Base-by-base conservation (phyloP, 2,113 vertebrate species). In the Myxocyprinus asiaticus region DNA sequence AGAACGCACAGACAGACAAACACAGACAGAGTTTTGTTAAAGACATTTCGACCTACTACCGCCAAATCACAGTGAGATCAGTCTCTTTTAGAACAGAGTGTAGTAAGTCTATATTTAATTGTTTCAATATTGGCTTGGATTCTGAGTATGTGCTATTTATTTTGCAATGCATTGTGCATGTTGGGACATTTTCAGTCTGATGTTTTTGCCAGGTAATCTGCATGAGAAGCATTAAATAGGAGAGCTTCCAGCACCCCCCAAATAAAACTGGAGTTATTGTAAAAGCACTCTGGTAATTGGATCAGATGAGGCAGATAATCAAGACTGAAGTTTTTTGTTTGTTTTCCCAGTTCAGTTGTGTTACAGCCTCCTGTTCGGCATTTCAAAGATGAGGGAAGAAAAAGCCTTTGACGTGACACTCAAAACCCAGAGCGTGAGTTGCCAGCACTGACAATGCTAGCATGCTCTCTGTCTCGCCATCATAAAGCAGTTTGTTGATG, bases 341-440 rank as follows among this genome's bases (percentile, higher is more conserved):
- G 67, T 80, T 79, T 51, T 65, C 44, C 51, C 72, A 65, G 65
- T 75, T 17, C 44, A 9, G 33, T 50, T 45, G 71, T 82, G 77
- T 85, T 72, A 80, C 87, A 85, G 83, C 83, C 88, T 83, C 70
- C 12, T 53, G 81, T 89, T 91, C 22, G 47, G 91, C 85, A 85
- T 82, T 83, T 78, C 78, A 89, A 86, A 87, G 84, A 88, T 84
- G 84, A 81, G 81, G 87, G 87, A 85, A 92, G 88, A 83, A 81
- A 85, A 65, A 78, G 80, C 84, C 88, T 93, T 90, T 89, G 90
- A 88, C 90, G 82, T 89, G 90, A 94, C 88, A 93, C 92, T 94
- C 92, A 92, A 94, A 90, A 88, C 91, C 88, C 85, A 89, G 88
- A 91, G 56, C 58, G 33, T 67, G 74, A 85, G 75, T 85, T 81